Base-by-base conservation (phyloP, 2,888 invertebrate genomes). In the Stenodera caucasica region DNA sequence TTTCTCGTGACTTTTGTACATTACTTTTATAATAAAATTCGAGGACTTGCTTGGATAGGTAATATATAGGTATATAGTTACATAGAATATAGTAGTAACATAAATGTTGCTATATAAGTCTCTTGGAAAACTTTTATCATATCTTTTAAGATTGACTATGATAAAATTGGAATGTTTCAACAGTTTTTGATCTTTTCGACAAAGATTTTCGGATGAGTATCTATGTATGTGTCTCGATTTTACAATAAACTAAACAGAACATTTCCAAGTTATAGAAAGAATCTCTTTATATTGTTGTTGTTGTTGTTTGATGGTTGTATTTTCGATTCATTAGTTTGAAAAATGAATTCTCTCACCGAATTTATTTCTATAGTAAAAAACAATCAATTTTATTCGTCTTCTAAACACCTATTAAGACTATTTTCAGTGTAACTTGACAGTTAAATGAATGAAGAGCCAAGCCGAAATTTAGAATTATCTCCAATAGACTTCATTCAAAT, bases 321-420 rank as follows among this genome's bases (percentile, higher is more conserved):
- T n/a, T 52, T 52, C 52, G 52, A 30, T 32, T 52, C 52, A 52
- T 52, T 52, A 52, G 32, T 52, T 52, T 52, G 52, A 52, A 52
- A 52, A 52, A 52, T 52, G 52, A 52, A 18, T 40, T 57, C 45
- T 37, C 29, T 18, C 37, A 26, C 52, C 4, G 33, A 57, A 52
- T 12, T 57, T 50, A 37, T 26, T 3, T 26, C 26, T 5, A 26
- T 7, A 26, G 7, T 26, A 26, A 26, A 26, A 26, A 26, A 3
- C 3, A 26, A 26, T 26, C 26, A 26, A 26, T 5, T n/a, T n/a
- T n/a, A n/a, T n/a, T n/a, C n/a, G n/a, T n/a, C n/a, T n/a, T n/a
- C n/a, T n/a, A n/a, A n/a, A n/a, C n/a, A n/a, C n/a, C n/a, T n/a
- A n/a, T n/a, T n/a, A n/a, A n/a, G n/a, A n/a, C n/a, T n/a, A n/a